Conservation (phyloP, 2,797 vertebrate genomes). For the Emydoidea blandingii region DNA sequence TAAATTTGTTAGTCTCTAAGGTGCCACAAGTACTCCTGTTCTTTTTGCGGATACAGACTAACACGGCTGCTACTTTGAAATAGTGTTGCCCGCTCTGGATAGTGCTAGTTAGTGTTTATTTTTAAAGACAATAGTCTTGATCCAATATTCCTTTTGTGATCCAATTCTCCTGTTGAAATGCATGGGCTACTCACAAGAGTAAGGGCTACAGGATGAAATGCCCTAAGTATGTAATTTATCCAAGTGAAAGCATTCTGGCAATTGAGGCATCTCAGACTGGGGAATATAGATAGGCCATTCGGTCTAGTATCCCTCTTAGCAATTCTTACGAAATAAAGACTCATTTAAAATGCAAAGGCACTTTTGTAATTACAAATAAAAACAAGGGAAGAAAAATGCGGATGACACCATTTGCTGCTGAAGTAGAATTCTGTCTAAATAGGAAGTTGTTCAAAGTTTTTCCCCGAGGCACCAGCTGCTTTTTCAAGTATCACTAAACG, state of each 20-base stretch:
- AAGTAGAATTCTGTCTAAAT: conserved; percentile 44
- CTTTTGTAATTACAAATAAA: conserved; percentile 48
- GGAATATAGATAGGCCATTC: background rate
- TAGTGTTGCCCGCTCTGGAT: background rate
- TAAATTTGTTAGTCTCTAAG: no score
- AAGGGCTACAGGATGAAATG: background rate
- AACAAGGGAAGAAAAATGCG: conserved; percentile 31
- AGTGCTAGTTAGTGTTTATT: conserved; percentile 5
- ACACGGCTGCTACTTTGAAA: background rate
- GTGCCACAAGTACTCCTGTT: no score
- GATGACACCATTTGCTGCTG: conserved; percentile 7
- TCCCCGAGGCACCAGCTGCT: conserved; percentile 41
- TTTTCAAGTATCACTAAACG: conserved; percentile 18
- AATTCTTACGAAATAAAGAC: conserved; percentile 17
- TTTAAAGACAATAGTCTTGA: conserved; percentile 8
- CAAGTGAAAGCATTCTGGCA: conserved; percentile 40
- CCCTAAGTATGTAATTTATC: conserved; percentile 43
- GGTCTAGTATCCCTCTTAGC: conserved; percentile 20
- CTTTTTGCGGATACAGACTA: no score
- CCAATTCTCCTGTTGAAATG: background rate
- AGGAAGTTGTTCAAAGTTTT: conserved; percentile 16
- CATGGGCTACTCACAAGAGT: conserved; percentile 14
- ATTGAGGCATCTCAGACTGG: conserved; percentile 34
- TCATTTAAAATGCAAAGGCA: conserved; percentile 44
- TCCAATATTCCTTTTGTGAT: background rate